These are phyloP conservation scores for Amiota communis DNA, from an alignment of 2,888 invertebrate species.

Conservation along the genomic window DNA sequence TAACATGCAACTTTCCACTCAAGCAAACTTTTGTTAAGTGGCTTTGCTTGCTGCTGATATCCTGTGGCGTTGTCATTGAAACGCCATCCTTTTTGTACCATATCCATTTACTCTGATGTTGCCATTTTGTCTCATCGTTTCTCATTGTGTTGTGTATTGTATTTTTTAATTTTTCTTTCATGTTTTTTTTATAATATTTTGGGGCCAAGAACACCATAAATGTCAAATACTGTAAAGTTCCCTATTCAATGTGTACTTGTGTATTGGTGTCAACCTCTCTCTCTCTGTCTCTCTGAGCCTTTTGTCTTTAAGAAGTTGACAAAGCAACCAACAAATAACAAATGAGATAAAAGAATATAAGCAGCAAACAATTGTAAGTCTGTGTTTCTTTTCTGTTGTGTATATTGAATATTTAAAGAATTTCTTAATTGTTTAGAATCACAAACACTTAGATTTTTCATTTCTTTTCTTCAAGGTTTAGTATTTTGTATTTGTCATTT, in stretches of 20 bases:
- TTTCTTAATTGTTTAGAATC: conserved; percentile 58
- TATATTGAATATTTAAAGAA: conserved; percentile 53
- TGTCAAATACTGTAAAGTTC: neutral
- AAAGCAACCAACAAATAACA: neutral
- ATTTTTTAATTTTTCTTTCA: neutral
- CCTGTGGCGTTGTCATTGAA: conserved; percentile 13
- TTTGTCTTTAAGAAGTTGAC: neutral
- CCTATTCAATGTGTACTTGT: neutral
- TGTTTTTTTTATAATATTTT: conserved; percentile 19
- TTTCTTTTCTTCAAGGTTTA: neutral
- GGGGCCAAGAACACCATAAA: conserved; percentile 43
- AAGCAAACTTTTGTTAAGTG: conserved; percentile 25
- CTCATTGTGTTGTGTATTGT: conserved; percentile 3
- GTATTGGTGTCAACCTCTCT: neutral
- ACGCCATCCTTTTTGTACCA: no score
- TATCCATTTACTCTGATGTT: no score
- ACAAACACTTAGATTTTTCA: neutral
- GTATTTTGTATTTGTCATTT: conserved; percentile 8
- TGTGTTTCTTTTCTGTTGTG: neutral
- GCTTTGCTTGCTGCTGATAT: conserved; percentile 26
- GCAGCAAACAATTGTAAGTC: no score
- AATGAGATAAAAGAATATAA: conserved; percentile 1
- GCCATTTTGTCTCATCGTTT: neutral
- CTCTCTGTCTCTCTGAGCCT: neutral
- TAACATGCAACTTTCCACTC: conserved; percentile 16